Evolutionary conservation across 2,888 invertebrate genomes (phyloP), one percentile per base, ranked within the genome.

Genomic region (Dicranocentrus wangi): DNA sequence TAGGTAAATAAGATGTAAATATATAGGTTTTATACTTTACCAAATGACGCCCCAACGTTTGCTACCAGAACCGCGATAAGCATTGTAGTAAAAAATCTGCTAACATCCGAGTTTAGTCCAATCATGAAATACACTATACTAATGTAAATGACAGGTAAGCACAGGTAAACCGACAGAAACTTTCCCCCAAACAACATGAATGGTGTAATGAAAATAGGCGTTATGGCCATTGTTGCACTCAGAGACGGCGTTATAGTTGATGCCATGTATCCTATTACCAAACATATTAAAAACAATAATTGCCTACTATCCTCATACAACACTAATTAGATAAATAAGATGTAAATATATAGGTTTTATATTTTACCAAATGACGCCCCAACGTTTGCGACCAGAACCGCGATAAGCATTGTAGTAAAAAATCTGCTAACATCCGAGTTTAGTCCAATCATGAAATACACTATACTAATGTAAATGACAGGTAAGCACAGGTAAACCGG

Each of bases 171-270:
- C 0, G 98, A 98, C 0, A 95, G 47, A 97, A 87, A 0, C 95
- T 96, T 90, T 97, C 98, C 73, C 95, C 94, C 25, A 98, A 88
- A 89, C 96, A 98, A 89, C 97, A 98, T 0, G 96, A 93, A 87
- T 95, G 98, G 98, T 79, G 98, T 95, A 85, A 98, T 93, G 79
- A 97, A 91, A 1, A 97, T 95, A 0, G 98, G 97, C 0, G 96
- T 95, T 69, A 98, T 91, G 0, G 97, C 94, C 1, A 97, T 90
- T 0, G 97, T 97, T 92, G 97, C 94, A 15, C 77, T 76, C 28
- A 83, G 47, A 7, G 81, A 81, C 1, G 72, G 39, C 60, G 94
- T 94, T 2, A 95, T 92, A 82, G 93, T 94, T 81, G 98, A 97
- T 88, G 97, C 93, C 86, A 97, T 90, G 89, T 98, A 98, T 43